A percentile compares a stretch with the other conserved stretches of the same genome.
These are phyloP conservation scores for Stichopus chloronotus DNA, from an alignment of 35 echinoderm and acorn worm species.

Conservation along the genomic window DNA sequence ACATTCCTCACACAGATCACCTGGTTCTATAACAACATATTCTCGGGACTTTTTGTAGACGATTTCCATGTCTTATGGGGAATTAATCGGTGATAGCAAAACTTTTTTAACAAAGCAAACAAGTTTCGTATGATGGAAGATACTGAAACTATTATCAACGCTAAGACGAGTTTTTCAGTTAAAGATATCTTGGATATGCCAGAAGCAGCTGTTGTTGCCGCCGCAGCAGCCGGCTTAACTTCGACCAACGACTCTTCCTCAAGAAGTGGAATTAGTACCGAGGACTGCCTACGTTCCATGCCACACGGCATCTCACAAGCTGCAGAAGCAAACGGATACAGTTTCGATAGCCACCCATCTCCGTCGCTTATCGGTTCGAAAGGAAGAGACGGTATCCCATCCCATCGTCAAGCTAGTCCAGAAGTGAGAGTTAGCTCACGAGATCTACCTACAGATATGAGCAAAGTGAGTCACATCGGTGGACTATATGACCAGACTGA, in stretches of 20 bases:
- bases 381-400: background rate
- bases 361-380: background rate
- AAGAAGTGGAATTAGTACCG: background rate
- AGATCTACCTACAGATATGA: constrained; percentile 42
- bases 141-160: constrained; percentile 87
- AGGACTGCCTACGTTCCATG: constrained; percentile 54
- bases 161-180: constrained; percentile 97
- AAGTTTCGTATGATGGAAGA: constrained; percentile 80
- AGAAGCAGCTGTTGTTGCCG: constrained; percentile 79
- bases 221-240: constrained; percentile 65
- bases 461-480: constrained; percentile 62
- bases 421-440: background rate
- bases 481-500: constrained; percentile 87
- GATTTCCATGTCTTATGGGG: background rate
- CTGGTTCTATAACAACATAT: background rate
- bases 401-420: constrained; percentile 41
- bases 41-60: background rate
- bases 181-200: constrained; percentile 98
- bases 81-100: background rate
- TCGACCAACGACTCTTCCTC: constrained; percentile 22
- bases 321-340: constrained; percentile 52
- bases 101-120: constrained; percentile 29
- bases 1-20: background rate
- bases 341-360: constrained; percentile 12
- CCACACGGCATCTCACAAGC: constrained; percentile 20